phyloP scores from a whole-genome alignment of 2,888 invertebrate species.

The Leptinotarsa rubiginosa region DNA sequence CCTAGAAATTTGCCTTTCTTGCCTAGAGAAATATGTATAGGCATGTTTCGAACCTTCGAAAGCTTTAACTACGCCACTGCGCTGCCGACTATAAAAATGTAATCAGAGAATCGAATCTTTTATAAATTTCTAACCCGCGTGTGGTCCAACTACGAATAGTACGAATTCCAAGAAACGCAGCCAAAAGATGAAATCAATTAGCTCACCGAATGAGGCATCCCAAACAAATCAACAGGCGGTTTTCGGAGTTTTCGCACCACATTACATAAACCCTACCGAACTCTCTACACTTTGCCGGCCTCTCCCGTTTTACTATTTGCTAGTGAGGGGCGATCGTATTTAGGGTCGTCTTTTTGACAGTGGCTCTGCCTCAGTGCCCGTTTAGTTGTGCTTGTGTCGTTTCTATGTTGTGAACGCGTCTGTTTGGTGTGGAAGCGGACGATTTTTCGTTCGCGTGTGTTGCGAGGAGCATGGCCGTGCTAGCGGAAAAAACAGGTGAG shows the following conservation, averaged over 20 bases:
- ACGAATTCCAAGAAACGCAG: slow-evolving; percentile 3
- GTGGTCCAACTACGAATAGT: slow-evolving; percentile 10
- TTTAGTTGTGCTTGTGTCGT: slow-evolving; percentile 35
- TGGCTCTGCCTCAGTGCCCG: slow-evolving; percentile 33
- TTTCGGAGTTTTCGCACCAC: slow-evolving; percentile 41
- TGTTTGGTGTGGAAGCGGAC: slow-evolving; percentile 1
- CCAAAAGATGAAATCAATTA: slow-evolving; percentile 22
- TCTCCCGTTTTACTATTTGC: slow-evolving; percentile 35
- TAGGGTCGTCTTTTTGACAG: slow-evolving; percentile 40
- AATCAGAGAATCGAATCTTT: slow-evolving; percentile 12
- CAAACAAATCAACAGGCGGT: slow-evolving; percentile 41
- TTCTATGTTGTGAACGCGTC: slow-evolving; percentile 20
- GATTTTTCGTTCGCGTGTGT: neutral
- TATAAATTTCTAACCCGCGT: slow-evolving; percentile 10
- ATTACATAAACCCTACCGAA: slow-evolving; percentile 15
- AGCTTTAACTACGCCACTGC: neutral
- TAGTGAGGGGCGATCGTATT: slow-evolving; percentile 34
- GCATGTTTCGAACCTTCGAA: neutral
- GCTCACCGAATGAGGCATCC: neutral
- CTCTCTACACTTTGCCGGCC: slow-evolving; percentile 25
- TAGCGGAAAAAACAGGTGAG: slow-evolving; percentile 8
- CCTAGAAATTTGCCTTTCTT: too few species aligned
- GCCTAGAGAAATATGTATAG: too few species aligned
- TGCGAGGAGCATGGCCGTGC: slow-evolving; percentile 4
- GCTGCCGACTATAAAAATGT: neutral